phyloP scores from a whole-genome alignment of 2,113 vertebrate species.

The Sebastes fasciatus region DNA sequence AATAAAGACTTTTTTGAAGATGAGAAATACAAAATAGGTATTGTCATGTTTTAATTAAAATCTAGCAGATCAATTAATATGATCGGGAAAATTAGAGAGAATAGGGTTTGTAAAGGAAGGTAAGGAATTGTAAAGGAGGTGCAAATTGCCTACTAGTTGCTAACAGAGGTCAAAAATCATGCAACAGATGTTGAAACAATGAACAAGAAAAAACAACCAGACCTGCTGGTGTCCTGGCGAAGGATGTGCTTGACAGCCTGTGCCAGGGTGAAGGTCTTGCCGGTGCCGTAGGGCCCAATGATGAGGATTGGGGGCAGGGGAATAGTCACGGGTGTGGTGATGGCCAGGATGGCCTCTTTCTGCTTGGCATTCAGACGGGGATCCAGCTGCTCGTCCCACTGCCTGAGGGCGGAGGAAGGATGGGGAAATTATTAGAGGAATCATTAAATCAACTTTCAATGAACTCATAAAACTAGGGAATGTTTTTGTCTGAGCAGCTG shows the following conservation, averaged over 20 bases:
- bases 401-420: constrained; percentile 81
- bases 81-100: neutral
- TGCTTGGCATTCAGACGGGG: constrained; percentile 98
- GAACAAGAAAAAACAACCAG: constrained; percentile 14
- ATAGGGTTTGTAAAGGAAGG: neutral
- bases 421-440: constrained; percentile 12
- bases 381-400: constrained; percentile 99
- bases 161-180: neutral
- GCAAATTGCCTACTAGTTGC: neutral
- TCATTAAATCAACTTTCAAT: neutral
- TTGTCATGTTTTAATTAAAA: neutral
- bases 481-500: neutral
- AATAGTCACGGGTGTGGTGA: constrained; percentile 94
- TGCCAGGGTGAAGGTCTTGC: constrained; percentile 98
- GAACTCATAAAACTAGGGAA: neutral
- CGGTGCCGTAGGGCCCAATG: constrained; percentile 98
- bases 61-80: neutral
- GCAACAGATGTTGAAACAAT: neutral
- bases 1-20: neutral
- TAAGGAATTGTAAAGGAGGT: neutral
- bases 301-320: constrained; percentile 96
- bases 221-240: constrained; percentile 95
- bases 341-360: constrained; percentile 98
- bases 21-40: neutral
- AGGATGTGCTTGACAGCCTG: constrained; percentile 99